A percentile compares a stretch with the other conserved stretches of the same genome.
These are phyloP conservation scores for Syrista parreyssii DNA, from an alignment of 2,888 invertebrate species.

Conservation along the genomic window DNA sequence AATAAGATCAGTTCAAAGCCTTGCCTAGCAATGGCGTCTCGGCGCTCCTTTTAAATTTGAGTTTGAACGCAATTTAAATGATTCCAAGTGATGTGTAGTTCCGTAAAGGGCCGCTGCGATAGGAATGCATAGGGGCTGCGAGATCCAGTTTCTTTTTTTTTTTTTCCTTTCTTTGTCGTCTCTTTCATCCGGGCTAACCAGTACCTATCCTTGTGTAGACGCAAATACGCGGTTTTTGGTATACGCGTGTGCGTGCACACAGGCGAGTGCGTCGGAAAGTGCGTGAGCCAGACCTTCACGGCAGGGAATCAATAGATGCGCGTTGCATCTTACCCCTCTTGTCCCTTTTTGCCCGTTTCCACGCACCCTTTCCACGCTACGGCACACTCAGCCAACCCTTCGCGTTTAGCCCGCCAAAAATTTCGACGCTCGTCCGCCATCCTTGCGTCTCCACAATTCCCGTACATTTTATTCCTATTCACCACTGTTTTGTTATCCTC, in stretches of 20 bases:
- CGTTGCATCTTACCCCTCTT: conserved; percentile 62
- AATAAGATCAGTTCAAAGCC: no score
- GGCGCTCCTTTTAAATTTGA: not conserved
- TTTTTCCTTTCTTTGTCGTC: no score
- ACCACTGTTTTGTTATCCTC: no score
- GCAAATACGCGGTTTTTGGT: not conserved
- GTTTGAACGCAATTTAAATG: not conserved
- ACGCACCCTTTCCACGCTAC: conserved; percentile 32
- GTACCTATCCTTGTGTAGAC: not conserved
- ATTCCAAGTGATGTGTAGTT: no score
- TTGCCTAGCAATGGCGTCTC: no score
- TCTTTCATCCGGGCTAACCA: conserved; percentile 6
- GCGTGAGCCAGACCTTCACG: conserved; percentile 25
- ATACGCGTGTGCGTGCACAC: conserved; percentile 19
- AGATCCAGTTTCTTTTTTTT: conserved; percentile 39
- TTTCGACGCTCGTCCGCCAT: not conserved
- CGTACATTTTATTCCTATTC: not conserved
- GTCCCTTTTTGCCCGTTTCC: conserved; percentile 44
- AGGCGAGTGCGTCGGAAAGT: conserved; percentile 44
- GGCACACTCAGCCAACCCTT: not conserved
- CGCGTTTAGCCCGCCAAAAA: not conserved
- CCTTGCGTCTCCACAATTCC: not conserved
- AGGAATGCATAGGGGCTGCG: conserved; percentile 32
- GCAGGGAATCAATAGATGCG: conserved; percentile 64
- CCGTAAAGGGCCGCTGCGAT: no score